These are phyloP conservation scores for Mungos mungo DNA, from an alignment of 2,113 vertebrate species.

Conservation along the genomic window DNA sequence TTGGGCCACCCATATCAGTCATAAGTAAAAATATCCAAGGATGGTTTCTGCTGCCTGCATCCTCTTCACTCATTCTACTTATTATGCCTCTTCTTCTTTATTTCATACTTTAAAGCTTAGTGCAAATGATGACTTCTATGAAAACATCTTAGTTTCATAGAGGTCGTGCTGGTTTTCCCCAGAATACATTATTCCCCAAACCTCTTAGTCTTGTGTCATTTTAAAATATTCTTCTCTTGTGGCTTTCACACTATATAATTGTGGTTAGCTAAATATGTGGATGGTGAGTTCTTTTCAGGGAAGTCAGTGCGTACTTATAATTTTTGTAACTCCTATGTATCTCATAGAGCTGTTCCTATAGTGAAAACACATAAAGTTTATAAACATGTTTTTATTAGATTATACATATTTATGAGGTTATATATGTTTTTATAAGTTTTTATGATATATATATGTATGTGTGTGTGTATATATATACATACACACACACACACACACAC, in stretches of 20 bases:
- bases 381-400: background rate
- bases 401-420: background rate
- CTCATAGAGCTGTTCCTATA: background rate
- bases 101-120: background rate
- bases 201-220: background rate
- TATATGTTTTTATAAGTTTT: background rate
- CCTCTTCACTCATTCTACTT: background rate
- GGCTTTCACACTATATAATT: background rate
- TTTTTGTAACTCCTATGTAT: background rate
- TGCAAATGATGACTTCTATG: background rate
- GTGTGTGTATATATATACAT: background rate
- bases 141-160: background rate
- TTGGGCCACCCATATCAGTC: background rate
- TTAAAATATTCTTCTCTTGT: background rate
- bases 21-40: background rate
- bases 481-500: too few relatives aligned
- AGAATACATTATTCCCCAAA: background rate
- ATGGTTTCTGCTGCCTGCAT: background rate
- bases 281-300: background rate
- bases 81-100: background rate
- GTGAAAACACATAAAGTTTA: background rate
- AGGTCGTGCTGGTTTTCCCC: background rate
- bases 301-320: background rate
- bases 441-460: background rate
- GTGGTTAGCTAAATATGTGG: background rate